A percentile compares a stretch with the other conserved stretches of the same genome.
These are phyloP conservation scores for Calyptommatus sinebrachiatus DNA, from an alignment of 2,113 vertebrate species.

Conservation along the genomic window DNA sequence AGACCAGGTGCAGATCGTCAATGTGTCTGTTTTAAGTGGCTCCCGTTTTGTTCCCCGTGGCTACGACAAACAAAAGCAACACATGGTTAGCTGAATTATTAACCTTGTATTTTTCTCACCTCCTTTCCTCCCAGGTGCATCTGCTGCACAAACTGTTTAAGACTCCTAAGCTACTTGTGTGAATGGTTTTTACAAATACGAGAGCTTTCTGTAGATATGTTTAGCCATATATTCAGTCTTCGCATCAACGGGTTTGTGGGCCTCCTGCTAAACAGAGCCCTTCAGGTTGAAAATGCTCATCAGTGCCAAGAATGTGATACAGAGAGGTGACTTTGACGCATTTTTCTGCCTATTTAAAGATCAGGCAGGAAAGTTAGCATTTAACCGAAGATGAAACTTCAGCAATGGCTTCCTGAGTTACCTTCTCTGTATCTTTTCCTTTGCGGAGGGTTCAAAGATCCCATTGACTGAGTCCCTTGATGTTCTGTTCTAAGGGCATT, in stretches of 20 bases:
- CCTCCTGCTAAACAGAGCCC: too few species aligned
- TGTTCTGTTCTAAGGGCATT: too few species aligned
- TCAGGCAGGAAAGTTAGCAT: background rate
- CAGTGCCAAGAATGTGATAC: background rate
- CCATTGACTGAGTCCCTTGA: too few species aligned
- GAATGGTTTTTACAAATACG: background rate
- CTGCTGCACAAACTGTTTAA: background rate
- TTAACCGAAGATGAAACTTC: background rate
- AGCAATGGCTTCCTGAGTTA: too few species aligned
- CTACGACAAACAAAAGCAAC: background rate
- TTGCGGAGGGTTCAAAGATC: too few species aligned
- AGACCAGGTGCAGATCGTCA: background rate
- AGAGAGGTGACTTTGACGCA: background rate
- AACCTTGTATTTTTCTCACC: background rate
- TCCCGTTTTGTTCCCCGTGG: background rate
- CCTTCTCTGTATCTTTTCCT: too few species aligned
- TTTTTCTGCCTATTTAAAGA: background rate
- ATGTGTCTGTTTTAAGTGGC: background rate
- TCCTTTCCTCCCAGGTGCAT: background rate
- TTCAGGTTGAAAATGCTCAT: background rate
- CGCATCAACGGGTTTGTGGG: background rate
- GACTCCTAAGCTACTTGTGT: background rate
- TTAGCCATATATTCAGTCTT: background rate
- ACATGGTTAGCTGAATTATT: background rate
- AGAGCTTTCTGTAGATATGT: background rate